Base-by-base conservation (phyloP, 2,888 invertebrate species). In the Amorpha juglandis region DNA sequence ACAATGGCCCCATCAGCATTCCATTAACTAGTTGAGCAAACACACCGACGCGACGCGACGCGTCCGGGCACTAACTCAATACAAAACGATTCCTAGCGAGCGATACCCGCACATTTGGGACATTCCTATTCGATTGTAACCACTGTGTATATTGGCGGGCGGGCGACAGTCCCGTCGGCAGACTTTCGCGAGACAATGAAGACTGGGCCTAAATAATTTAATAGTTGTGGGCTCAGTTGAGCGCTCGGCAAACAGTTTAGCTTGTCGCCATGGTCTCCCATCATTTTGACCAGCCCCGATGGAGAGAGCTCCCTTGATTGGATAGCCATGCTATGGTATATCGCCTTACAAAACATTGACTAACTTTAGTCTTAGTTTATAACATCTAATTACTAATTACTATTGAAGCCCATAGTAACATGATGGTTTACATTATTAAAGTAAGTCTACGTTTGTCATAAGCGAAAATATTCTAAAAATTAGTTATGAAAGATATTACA, bases 21-120 rank as follows among this genome's bases (percentile, higher is more conserved):
- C 92, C 89, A 92, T 92, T 92, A 91, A 91, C 90, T 87, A 89
- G 85, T 78, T 86, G 83, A 81, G 86, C 87, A 91, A 91, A 92
- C 88, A 92, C 87, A 91, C 80, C 81, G 83, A 84, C 86, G 85
- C 87, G 86, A 87, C 83, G 80, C 81, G 83, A 84, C 86, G 85
- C 87, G 86, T 87, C 83, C 86, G 80, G 84, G 80, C 80, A 80
- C 82, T 89, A 87, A 85, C 83, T 86, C 86, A 87, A 88, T 86
- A 85, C 86, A 83, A 83, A 85, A 84, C 88, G 88, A 86, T 86
- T 87, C 80, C 86, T 84, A 81, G 79, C 81, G 21, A 58, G 58
- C 58, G 85, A 88, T 87, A 86, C 86, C 83, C 82, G 81, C 83
- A 84, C 84, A 84, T 84, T 85, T 82, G 80, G 82, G 79, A 84